A percentile compares a stretch with the other conserved stretches of the same genome.
Evolutionary conservation across 2,888 invertebrate species (phyloP).

Genomic region (Glyphotaelius pellucidus): DNA sequence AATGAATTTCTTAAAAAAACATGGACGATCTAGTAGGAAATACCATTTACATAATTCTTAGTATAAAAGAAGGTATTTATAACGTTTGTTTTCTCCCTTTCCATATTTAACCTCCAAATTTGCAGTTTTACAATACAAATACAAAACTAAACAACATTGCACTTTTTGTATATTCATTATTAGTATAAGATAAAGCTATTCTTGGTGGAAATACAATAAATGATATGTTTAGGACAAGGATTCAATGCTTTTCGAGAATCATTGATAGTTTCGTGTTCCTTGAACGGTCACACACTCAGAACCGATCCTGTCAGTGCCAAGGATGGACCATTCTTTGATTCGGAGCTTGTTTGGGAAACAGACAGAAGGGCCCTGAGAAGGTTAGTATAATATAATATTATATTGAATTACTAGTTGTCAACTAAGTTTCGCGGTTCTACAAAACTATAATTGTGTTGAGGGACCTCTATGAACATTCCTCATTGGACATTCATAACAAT

Average conservation of each 20-base stretch:
- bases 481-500: background rate
- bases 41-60: conserved; percentile 82
- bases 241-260: conserved; percentile 78
- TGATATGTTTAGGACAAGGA: conserved; percentile 75
- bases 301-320: conserved; percentile 81
- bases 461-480: background rate
- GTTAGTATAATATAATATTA: no score
- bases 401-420: background rate
- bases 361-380: conserved; percentile 83
- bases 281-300: conserved; percentile 83
- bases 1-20: conserved; percentile 6
- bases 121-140: background rate
- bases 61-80: conserved; percentile 80
- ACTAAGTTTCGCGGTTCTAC: background rate
- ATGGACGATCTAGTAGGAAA: conserved; percentile 82
- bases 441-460: background rate
- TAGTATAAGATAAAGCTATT: background rate
- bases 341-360: conserved; percentile 88
- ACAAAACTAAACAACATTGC: background rate
- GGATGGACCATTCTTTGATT: conserved; percentile 81
- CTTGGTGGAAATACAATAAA: background rate
- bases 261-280: conserved; percentile 79
- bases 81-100: background rate
- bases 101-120: background rate
- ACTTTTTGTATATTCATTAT: background rate